Evolutionary conservation across 1,140 invertebrate species (phyloP).

Genomic region (Drosophila guanche): DNA sequence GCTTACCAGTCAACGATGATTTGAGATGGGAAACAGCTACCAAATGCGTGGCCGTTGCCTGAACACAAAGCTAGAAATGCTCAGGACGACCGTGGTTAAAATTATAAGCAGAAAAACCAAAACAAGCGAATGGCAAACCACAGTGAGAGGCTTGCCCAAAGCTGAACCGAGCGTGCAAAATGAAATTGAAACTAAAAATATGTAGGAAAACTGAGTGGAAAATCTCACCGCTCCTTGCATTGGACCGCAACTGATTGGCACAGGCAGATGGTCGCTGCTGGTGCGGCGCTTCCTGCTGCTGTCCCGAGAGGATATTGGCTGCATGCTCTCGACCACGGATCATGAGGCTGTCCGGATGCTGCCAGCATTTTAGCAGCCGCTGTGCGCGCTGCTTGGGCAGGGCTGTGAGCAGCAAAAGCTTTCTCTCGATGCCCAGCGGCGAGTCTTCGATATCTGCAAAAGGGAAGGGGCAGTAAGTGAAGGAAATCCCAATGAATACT

Average conservation of each 20-base stretch:
- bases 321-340: slow-evolving; percentile 91
- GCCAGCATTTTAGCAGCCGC: slow-evolving; percentile 90
- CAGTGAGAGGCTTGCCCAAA: slow-evolving; percentile 59
- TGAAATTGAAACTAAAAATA: slow-evolving; percentile 23
- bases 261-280: slow-evolving; percentile 47
- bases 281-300: slow-evolving; percentile 83
- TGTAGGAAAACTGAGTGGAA: not conserved
- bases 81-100: slow-evolving; percentile 58
- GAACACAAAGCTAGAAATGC: slow-evolving; percentile 51
- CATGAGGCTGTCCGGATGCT: slow-evolving; percentile 90
- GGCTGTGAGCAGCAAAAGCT: slow-evolving; percentile 89
- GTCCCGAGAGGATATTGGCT: slow-evolving; percentile 89
- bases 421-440: slow-evolving; percentile 86
- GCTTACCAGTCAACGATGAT: slow-evolving; percentile 56
- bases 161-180: slow-evolving; percentile 36
- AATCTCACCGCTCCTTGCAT: slow-evolving; percentile 57
- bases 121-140: slow-evolving; percentile 64
- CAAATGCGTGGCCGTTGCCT: slow-evolving; percentile 34
- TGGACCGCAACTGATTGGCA: slow-evolving; percentile 51
- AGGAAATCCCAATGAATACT: not conserved
- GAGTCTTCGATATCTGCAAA: slow-evolving; percentile 88
- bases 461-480: not conserved
- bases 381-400: slow-evolving; percentile 90
- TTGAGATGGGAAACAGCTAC: slow-evolving; percentile 22
- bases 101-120: slow-evolving; percentile 70